These are phyloP conservation scores for Acestrorhynchus altus DNA, from an alignment of 2,797 vertebrate genomes.

Conservation along the genomic window DNA sequence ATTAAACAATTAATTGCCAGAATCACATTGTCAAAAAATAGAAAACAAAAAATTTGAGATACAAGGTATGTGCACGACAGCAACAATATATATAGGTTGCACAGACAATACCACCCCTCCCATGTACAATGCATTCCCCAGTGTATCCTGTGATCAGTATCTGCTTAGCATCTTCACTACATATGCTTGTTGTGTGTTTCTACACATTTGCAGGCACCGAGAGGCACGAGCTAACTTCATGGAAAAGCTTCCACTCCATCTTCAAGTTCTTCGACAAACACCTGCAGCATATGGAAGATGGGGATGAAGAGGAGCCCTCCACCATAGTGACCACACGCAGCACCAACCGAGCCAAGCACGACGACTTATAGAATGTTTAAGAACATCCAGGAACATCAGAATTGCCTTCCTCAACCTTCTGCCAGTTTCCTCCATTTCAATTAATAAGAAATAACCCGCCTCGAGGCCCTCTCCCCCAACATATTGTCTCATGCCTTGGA, in stretches of 20 bases:
- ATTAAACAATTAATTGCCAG: no score
- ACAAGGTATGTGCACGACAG: no score
- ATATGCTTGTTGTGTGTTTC: not conserved
- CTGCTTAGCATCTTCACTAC: not conserved
- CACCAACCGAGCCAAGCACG: constrained; percentile 89
- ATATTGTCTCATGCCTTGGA: constrained; percentile 84
- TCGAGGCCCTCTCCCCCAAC: constrained; percentile 72
- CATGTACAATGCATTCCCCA: not conserved
- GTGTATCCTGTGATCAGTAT: not conserved
- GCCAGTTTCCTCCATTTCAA: constrained; percentile 29
- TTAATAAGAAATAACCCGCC: constrained; percentile 39
- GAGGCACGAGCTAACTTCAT: constrained; percentile 94
- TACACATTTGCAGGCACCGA: constrained; percentile 84
- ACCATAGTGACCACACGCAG: constrained; percentile 83
- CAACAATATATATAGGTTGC: not conserved
- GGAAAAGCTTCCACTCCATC: constrained; percentile 93
- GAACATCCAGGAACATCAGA: constrained; percentile 30
- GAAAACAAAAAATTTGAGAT: no score
- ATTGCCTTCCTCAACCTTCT: not conserved
- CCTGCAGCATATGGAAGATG: constrained; percentile 69
- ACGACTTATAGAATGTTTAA: constrained; percentile 81
- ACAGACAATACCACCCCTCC: not conserved
- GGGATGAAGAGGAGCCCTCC: constrained; percentile 64
- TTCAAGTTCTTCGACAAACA: constrained; percentile 89
- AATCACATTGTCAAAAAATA: no score